A percentile compares a stretch with the other conserved stretches of the same genome.
Conservation (phyloP, 2,888 invertebrate genomes). For the Synanthedon myopaeformis region DNA sequence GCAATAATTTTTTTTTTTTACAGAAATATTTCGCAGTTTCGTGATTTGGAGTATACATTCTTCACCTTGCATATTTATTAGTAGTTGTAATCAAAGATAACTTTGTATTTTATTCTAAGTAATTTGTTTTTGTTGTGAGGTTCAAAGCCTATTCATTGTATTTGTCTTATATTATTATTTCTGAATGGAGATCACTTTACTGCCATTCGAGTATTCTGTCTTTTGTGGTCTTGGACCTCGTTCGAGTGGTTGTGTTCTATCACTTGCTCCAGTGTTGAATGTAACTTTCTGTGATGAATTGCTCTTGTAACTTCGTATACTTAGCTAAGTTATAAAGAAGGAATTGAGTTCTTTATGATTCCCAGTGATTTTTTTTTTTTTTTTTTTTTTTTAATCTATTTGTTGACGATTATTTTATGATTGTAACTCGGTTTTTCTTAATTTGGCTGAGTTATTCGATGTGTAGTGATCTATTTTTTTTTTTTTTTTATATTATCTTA, state of each 20-base stretch:
- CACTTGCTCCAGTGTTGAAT: neutral
- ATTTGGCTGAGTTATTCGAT: neutral
- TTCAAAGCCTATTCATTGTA: neutral
- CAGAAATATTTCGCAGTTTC: too few species aligned
- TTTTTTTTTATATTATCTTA: neutral
- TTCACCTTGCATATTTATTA: constrained; percentile 13
- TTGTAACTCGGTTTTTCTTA: neutral
- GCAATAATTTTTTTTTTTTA: too few species aligned
- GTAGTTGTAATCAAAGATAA: constrained; percentile 22
- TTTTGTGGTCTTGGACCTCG: neutral
- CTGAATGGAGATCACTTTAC: too few species aligned
- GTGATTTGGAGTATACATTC: constrained; percentile 3
- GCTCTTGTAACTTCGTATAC: neutral
- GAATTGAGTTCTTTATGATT: neutral
- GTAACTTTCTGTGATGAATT: neutral
- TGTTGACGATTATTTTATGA: neutral
- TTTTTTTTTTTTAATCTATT: neutral
- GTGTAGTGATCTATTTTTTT: neutral
- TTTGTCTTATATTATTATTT: too few species aligned
- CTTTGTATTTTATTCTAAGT: constrained; percentile 28
- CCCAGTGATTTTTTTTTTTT: neutral
- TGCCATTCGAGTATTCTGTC: neutral
- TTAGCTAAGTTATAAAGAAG: neutral
- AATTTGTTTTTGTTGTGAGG: neutral
- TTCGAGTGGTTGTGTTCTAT: neutral